Conservation (phyloP, 1,140 invertebrate genomes). For the Proctacanthus coquilletti region DNA sequence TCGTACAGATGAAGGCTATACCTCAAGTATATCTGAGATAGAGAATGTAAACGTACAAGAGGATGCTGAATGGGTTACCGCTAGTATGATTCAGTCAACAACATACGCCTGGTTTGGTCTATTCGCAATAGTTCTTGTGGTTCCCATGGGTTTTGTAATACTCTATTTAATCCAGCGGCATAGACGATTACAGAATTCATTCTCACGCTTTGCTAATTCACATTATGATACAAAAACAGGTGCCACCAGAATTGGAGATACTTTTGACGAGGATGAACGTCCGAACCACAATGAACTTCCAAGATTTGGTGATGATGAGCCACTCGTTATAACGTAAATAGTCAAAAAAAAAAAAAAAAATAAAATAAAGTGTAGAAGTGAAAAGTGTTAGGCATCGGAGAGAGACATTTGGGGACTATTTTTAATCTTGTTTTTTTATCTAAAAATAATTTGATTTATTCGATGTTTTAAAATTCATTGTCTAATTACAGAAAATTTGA, state of each 20-base stretch:
- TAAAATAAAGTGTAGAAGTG: neutral
- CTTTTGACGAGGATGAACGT: slow-evolving; percentile 59
- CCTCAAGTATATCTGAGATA: slow-evolving; percentile 6
- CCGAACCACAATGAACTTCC: slow-evolving; percentile 45
- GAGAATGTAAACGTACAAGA: slow-evolving; percentile 5
- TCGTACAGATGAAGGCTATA: slow-evolving; percentile 1
- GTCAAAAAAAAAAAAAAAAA: neutral
- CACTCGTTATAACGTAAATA: slow-evolving; percentile 66
- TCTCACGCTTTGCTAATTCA: slow-evolving; percentile 67
- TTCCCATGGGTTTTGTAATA: slow-evolving; percentile 42
- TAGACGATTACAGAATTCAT: slow-evolving; percentile 56
- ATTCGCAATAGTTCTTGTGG: slow-evolving; percentile 34
- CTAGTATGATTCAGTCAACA: slow-evolving; percentile 22
- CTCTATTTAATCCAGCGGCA: slow-evolving; percentile 53
- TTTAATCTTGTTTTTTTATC: too few species aligned
- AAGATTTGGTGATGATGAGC: slow-evolving; percentile 87
- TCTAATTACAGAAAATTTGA: too few species aligned
- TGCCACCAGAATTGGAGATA: slow-evolving; percentile 66
- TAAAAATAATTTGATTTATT: too few species aligned
- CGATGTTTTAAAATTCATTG: too few species aligned
- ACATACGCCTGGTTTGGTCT: slow-evolving; percentile 17
- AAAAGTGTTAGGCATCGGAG: too few species aligned
- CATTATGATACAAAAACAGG: slow-evolving; percentile 75
- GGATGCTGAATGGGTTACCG: slow-evolving; percentile 7
- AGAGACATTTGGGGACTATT: too few species aligned